Evolutionary conservation across 2,797 vertebrate genomes (phyloP), one percentile per base, ranked within the genome.

Genomic region (Rhinophrynus dorsalis): DNA sequence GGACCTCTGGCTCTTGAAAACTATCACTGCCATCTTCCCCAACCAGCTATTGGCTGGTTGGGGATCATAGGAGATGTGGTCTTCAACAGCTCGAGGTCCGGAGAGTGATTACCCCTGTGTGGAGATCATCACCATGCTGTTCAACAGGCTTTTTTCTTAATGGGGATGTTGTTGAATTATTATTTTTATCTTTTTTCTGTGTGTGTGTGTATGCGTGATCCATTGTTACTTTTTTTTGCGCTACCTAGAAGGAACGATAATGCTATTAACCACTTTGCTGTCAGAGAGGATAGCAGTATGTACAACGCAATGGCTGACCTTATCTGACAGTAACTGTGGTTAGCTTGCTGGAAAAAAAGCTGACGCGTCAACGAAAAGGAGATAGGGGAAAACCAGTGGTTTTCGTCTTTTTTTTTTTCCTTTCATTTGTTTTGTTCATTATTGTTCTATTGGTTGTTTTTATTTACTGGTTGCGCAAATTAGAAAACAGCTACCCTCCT

Each of bases 381-480:
- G 54, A 48, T 71, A 83, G 79, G 81, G 75, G 79, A 80, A 59
- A 84, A 77, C 82, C 67, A 85, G 79, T 85, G 77, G 81, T 86
- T 77, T 77, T 56, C 52, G 30, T 57, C 58, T 29, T 48, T 26
- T 54, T 56, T 61, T 2, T 59, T 37, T 61, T 51, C n/a, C n/a
- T 30, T 42, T 38, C 20, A 38, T 23, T 50, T 4, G 15, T 64
- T 32, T 50, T 32, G 18, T 32, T 65, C n/a, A 23, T 21, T 58
- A 58, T 58, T 58, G 33, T 72, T 44, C 30, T 66, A 17, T 32
- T 20, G 27, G 44, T 59, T 85, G 78, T 86, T 44, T 83, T 88
- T 88, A 86, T 86, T 89, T 90, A 88, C 85, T 87, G 86, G 83
- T 86, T 88, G 88, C 85, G 84, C 90, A 86, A 83, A 87, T 86